Base-by-base conservation (phyloP, 1,140 invertebrate genomes). In the Mercenaria mercenaria region DNA sequence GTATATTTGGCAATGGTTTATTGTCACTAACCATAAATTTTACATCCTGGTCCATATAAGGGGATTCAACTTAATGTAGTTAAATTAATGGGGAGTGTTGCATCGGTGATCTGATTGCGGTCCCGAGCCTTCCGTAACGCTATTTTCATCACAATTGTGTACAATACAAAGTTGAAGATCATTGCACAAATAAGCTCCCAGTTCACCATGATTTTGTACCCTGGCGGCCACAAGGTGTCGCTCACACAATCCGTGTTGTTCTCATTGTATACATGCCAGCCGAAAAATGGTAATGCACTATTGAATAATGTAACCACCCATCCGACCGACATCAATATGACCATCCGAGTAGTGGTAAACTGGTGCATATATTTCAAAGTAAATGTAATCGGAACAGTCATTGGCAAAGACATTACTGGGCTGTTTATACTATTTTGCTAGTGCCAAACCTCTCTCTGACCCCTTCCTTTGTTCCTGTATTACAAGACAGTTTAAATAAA, bases 121-220 rank as follows among this genome's bases (percentile, higher is more conserved):
- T 77, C 26, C 15, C 41, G 18, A 8, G 74, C 74, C 43, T 43
- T 61, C 4, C 32, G 50, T 1, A 81, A 3, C 0, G 79, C 79
- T 23, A 81, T 61, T 41, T 29, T 61, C 34, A 61, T 61, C 1
- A 81, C 79, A 61, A 37, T 81, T 34, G 39, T 81, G 50, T 81
- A 81, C 50, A 81, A 41, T 4, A 61, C 37, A 56, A 56, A 81
- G 56, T 59, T 59, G 4, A 61, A 18, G 26, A 39, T 26, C 8
- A 81, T 26, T 8, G 34, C 34, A 0, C 23, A 1, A n/a, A 56
- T 61, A 37, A 81, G 29, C n/a, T 59, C 47, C 34, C 50, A 56
- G 56, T 56, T 61, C 15, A 81, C 47, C 52, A 81, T 81, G 23
- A 39, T 61, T 26, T 81, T 56, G 52, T 81, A 81, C 2, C 39